A percentile compares a stretch with the other conserved stretches of the same genome.
Conservation (phyloP, 2,113 vertebrate species). For the Morone chrysops region DNA sequence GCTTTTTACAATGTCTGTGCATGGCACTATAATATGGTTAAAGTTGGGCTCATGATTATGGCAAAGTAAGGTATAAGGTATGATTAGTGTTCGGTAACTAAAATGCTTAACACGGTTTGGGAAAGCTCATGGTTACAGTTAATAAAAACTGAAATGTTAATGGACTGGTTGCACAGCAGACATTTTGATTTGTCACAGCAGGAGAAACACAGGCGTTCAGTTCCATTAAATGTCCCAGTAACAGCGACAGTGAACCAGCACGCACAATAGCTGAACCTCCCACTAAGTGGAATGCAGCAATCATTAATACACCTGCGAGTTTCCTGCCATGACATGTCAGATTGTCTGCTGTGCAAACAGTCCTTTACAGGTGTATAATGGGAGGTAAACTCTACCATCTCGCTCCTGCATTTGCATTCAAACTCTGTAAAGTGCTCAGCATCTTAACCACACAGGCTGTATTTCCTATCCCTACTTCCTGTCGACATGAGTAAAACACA, state of each 20-base stretch:
- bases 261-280: no score
- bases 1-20: no score
- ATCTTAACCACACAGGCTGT: constrained; percentile 4
- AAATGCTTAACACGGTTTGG: background rate
- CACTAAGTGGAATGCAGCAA: no score
- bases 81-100: no score
- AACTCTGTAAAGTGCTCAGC: constrained; percentile 3
- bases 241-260: no score
- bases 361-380: background rate
- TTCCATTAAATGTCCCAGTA: no score
- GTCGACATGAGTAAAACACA: constrained; percentile 13
- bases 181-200: no score
- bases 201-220: no score
- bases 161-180: no score
- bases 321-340: no score
- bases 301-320: no score
- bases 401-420: constrained; percentile 18
- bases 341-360: no score
- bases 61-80: background rate
- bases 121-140: background rate
- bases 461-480: background rate
- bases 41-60: background rate
- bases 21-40: background rate
- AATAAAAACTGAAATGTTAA: background rate
- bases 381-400: background rate